A percentile compares a stretch with the other conserved stretches of the same genome.
Evolutionary conservation across 2,888 invertebrate genomes (phyloP).

Genomic region (Polydrusus cervinus): DNA sequence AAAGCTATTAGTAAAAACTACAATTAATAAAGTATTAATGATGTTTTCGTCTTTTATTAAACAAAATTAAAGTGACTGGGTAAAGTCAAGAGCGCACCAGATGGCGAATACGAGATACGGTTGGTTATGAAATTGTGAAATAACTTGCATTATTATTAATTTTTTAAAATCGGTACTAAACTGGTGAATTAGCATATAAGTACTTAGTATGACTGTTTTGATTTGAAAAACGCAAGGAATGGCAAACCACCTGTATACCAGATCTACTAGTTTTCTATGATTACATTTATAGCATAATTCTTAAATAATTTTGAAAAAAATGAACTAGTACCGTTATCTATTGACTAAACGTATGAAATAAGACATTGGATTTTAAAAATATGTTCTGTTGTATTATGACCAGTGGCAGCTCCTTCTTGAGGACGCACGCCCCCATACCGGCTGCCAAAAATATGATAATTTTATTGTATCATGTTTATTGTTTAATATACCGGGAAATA

Average conservation of each 20-base stretch:
- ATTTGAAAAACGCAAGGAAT: background rate
- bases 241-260: background rate
- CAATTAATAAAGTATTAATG: conserved; percentile 27
- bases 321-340: no score
- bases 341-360: no score
- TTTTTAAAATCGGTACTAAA: conserved; percentile 6
- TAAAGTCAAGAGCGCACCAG: conserved; percentile 38
- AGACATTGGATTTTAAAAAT: no score
- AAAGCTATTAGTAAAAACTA: conserved; percentile 12
- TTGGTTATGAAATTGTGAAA: conserved; percentile 32
- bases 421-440: no score
- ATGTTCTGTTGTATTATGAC: no score
- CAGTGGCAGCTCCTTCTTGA: no score
- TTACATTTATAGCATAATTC: no score
- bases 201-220: background rate
- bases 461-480: no score
- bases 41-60: conserved; percentile 32
- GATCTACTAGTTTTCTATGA: no score
- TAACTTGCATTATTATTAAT: conserved; percentile 7
- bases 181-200: conserved; percentile 6
- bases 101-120: conserved; percentile 20
- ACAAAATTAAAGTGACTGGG: conserved; percentile 7
- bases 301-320: no score
- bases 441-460: no score
- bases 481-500: no score